Conservation (phyloP, 2,797 vertebrate genomes). For the Steatocranus sp. region DNA sequence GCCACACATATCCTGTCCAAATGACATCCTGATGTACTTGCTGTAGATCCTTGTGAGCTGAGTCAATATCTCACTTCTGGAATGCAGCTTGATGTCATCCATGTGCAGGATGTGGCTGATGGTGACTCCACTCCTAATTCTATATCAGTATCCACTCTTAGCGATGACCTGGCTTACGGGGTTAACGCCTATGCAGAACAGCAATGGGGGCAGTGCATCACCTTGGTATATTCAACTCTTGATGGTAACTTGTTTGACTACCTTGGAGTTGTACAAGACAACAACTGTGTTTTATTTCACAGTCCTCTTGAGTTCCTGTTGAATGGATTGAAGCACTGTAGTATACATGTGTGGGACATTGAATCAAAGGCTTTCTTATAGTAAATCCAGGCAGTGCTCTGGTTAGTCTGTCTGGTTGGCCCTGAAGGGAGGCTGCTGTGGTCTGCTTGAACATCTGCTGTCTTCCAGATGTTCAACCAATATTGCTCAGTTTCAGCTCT, state of each 20-base stretch:
- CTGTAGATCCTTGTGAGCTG: neutral
- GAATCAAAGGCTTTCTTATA: neutral
- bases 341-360: neutral
- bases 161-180: neutral
- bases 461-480: neutral
- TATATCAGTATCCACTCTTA: neutral
- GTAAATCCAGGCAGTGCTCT: neutral
- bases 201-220: neutral
- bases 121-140: neutral
- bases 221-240: neutral
- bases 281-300: neutral
- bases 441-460: neutral
- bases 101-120: neutral
- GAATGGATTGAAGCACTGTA: neutral
- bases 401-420: neutral
- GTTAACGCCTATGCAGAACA: neutral
- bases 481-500: neutral
- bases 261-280: neutral
- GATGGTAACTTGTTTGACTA: neutral
- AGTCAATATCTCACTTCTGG: neutral
- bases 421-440: neutral
- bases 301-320: neutral
- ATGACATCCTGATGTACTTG: neutral
- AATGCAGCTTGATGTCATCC: neutral
- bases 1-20: neutral